phyloP scores from a whole-genome alignment of 2,797 vertebrate genomes.

The Microctenopoma steveboyesi region DNA sequence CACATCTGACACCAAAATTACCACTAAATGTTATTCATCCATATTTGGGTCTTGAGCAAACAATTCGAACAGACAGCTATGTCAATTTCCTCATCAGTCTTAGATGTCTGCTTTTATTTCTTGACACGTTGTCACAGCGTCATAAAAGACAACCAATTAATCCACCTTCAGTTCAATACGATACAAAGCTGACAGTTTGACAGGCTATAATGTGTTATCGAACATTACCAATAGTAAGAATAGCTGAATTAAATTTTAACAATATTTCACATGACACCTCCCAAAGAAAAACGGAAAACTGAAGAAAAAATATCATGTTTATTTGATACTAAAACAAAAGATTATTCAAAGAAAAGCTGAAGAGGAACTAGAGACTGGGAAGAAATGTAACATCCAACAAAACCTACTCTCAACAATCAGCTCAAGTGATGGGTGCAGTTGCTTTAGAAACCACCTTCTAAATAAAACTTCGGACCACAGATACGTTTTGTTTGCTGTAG shows the following conservation, averaged over 20 bases:
- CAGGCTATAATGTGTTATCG: slow-evolving; percentile 56
- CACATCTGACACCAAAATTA: slow-evolving; percentile 76
- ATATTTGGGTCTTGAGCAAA: slow-evolving; percentile 53
- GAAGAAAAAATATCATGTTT: background rate
- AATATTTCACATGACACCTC: background rate
- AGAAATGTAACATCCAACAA: slow-evolving; percentile 20
- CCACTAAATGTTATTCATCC: slow-evolving; percentile 51
- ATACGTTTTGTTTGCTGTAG: background rate
- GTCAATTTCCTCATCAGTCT: slow-evolving; percentile 68
- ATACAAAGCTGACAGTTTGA: slow-evolving; percentile 59
- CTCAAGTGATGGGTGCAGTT: slow-evolving; percentile 11
- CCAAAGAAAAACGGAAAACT: slow-evolving; percentile 15
- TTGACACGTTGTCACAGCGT: slow-evolving; percentile 53
- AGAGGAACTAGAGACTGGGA: slow-evolving; percentile 15
- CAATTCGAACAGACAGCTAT: slow-evolving; percentile 61
- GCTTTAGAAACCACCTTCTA: slow-evolving; percentile 27
- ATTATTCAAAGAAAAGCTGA: slow-evolving; percentile 13
- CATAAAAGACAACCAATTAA: slow-evolving; percentile 54
- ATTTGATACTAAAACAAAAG: background rate
- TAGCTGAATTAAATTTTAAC: slow-evolving; percentile 37
- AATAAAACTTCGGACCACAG: slow-evolving; percentile 1
- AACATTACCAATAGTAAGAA: slow-evolving; percentile 52
- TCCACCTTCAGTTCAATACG: slow-evolving; percentile 40
- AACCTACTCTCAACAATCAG: background rate
- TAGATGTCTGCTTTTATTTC: slow-evolving; percentile 60